These are phyloP conservation scores for Gymnocephalus cernua DNA, from an alignment of 2,113 vertebrate genomes.

Conservation along the genomic window DNA sequence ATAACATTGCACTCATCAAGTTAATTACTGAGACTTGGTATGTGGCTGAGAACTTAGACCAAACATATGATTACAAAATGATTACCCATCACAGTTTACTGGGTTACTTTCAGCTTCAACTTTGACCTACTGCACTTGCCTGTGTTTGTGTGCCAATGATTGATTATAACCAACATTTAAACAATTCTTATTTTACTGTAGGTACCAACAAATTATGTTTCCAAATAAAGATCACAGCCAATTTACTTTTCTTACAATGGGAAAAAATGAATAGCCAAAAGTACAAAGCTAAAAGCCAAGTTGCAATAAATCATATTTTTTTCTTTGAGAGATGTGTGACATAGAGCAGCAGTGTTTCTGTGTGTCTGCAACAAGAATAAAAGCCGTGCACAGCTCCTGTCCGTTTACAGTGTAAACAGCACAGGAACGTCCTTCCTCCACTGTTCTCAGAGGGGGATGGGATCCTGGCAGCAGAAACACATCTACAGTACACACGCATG, in stretches of 20 bases:
- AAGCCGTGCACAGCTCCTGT: conserved; percentile 35
- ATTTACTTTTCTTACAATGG: not conserved
- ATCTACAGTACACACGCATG: conserved; percentile 33
- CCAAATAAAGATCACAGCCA: not conserved
- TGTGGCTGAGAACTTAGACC: not conserved
- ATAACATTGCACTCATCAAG: not conserved
- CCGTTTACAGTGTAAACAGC: conserved; percentile 63
- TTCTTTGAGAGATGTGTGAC: not conserved
- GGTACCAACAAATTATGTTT: not conserved
- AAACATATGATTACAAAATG: not conserved
- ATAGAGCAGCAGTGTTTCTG: not conserved
- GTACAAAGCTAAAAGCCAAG: not conserved
- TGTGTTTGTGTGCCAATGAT: not conserved
- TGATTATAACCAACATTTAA: not conserved
- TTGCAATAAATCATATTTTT: not conserved
- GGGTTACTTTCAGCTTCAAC: not conserved
- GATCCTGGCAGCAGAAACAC: conserved; percentile 25
- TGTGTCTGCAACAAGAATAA: conserved; percentile 18
- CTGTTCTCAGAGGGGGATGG: conserved; percentile 50
- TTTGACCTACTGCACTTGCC: not conserved
- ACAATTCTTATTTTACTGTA: not conserved
- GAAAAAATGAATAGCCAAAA: not conserved
- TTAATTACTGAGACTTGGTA: no score
- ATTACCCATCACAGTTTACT: not conserved
- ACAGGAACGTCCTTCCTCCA: conserved; percentile 30